phyloP scores from a whole-genome alignment of 1,140 invertebrate species.

The Cyphomyrmex costatus region DNA sequence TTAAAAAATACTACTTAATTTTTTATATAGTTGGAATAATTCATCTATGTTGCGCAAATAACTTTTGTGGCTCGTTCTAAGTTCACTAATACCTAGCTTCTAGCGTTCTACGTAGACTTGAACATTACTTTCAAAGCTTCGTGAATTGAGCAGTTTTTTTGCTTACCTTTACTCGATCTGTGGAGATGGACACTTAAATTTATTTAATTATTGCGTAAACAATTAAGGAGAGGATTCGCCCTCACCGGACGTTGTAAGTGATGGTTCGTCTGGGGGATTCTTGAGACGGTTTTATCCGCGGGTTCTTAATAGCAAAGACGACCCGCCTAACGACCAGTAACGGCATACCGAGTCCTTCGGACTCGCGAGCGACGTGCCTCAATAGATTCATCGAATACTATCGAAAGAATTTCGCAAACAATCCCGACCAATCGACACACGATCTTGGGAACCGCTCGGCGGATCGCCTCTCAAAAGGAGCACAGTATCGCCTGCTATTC shows the following conservation, averaged over 20 bases:
- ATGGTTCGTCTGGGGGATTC: conserved; percentile 69
- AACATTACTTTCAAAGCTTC: background rate
- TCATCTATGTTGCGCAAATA: background rate
- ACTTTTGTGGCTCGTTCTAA: background rate
- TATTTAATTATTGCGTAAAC: conserved; percentile 71
- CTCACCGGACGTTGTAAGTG: conserved; percentile 55
- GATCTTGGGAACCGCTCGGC: conserved; percentile 83
- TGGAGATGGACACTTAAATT: conserved; percentile 35
- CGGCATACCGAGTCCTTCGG: conserved; percentile 78
- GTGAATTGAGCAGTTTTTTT: conserved; percentile 8
- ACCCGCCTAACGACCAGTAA: conserved; percentile 82
- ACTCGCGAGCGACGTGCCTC: conserved; percentile 84
- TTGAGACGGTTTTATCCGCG: conserved; percentile 75
- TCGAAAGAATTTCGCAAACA: conserved; percentile 86
- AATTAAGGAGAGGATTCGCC: conserved; percentile 57
- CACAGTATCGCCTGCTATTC: conserved; percentile 77
- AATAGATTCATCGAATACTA: conserved; percentile 87
- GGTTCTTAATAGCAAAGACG: conserved; percentile 79
- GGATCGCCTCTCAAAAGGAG: conserved; percentile 81
- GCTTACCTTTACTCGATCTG: conserved; percentile 18
- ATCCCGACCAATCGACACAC: conserved; percentile 86
- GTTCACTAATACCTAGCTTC: background rate
- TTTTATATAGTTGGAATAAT: background rate
- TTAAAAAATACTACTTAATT: background rate
- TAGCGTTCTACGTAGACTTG: background rate